Conservation (phyloP, 92 coral and sea anemone genomes). For the Epizoanthus rinbou region DNA sequence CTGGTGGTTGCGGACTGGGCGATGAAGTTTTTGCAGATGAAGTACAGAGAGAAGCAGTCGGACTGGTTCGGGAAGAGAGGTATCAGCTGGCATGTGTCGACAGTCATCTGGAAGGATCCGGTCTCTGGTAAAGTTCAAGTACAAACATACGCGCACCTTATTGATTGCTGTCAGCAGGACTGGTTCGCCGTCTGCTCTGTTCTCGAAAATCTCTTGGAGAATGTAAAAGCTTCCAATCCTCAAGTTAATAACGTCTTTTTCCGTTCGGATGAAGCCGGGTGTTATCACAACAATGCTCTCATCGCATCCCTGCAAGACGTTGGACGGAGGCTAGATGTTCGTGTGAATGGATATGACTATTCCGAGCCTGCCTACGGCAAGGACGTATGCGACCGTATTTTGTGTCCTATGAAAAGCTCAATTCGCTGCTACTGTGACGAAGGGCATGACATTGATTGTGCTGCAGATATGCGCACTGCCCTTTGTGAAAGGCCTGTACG, state of each 20-base stretch:
- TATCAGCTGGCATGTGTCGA: conserved; percentile 24
- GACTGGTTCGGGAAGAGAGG: conserved; percentile 30
- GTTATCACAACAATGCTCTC: conserved; percentile 54
- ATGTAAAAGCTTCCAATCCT: conserved; percentile 43
- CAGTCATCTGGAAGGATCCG: neutral
- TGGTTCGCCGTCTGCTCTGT: conserved; percentile 55
- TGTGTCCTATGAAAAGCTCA: conserved; percentile 60
- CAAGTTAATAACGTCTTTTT: conserved; percentile 38
- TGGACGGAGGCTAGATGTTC: conserved; percentile 44
- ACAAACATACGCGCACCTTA: conserved; percentile 47
- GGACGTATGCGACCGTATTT: conserved; percentile 55
- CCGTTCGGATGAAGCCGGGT: conserved; percentile 62
- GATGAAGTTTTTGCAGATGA: conserved; percentile 18
- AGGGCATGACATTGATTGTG: conserved; percentile 58
- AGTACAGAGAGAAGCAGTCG: conserved; percentile 26
- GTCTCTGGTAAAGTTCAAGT: conserved; percentile 19
- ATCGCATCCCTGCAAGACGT: conserved; percentile 46
- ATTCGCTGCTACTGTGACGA: conserved; percentile 50
- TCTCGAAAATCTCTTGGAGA: conserved; percentile 37
- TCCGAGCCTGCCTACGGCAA: conserved; percentile 60
- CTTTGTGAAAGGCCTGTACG: conserved; percentile 54
- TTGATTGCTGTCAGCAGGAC: conserved; percentile 53
- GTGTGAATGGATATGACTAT: conserved; percentile 37
- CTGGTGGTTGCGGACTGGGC: neutral
- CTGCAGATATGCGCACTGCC: conserved; percentile 58